phyloP scores from a whole-genome alignment of 2,113 vertebrate genomes.

The Corythaixoides concolor region DNA sequence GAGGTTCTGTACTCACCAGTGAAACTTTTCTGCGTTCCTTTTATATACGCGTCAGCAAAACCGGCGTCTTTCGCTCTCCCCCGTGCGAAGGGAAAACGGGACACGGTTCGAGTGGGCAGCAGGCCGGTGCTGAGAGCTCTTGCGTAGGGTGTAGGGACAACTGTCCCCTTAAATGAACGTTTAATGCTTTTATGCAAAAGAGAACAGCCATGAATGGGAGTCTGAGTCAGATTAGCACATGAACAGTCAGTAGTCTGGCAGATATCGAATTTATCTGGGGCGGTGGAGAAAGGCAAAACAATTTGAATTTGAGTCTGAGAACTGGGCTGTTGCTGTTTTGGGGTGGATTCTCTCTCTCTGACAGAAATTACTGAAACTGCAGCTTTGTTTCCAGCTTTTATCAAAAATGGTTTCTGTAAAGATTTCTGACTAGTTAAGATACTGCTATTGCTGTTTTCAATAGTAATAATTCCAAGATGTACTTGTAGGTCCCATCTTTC shows the following conservation, averaged over 20 bases:
- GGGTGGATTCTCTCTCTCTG: not conserved
- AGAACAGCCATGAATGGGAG: not conserved
- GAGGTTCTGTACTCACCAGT: not conserved
- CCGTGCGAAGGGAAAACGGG: not conserved
- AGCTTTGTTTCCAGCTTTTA: not conserved
- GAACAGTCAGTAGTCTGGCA: conserved; percentile 29
- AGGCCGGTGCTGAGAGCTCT: not conserved
- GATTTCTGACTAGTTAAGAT: not conserved
- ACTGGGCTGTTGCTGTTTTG: not conserved
- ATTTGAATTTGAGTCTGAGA: not conserved
- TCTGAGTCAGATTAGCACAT: conserved; percentile 46
- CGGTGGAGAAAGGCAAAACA: not conserved
- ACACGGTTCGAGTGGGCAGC: not conserved
- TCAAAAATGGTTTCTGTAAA: not conserved
- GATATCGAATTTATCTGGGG: not conserved
- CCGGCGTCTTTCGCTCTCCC: not conserved
- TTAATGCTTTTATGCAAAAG: conserved; percentile 41
- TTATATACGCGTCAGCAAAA: rapidly evolving
- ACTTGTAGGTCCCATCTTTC: too few species aligned
- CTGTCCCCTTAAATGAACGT: conserved; percentile 16
- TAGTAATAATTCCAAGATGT: rapidly evolving
- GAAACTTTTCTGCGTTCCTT: not conserved
- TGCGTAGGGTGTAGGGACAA: not conserved
- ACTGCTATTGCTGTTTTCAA: not conserved
- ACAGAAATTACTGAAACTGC: not conserved